A percentile compares a stretch with the other conserved stretches of the same genome.
Conservation (phyloP, 2,888 invertebrate genomes). For the Hyposoter didymator region DNA sequence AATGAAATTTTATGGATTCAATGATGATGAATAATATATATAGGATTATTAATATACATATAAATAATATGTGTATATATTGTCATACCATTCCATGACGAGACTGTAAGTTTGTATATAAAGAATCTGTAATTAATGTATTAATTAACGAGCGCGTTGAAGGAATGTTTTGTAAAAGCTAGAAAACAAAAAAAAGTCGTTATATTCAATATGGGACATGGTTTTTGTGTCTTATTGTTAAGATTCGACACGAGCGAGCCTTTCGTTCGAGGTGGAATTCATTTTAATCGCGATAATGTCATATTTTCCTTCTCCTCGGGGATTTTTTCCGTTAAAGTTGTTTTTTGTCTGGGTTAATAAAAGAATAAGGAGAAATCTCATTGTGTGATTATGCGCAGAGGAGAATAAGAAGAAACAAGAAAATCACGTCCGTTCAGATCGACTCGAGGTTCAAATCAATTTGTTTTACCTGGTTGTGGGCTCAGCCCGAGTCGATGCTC, state of each 20-base stretch:
- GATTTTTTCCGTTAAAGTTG: constrained; percentile 48
- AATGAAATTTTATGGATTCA: constrained; percentile 58
- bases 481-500: constrained; percentile 36
- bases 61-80: constrained; percentile 55
- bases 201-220: constrained; percentile 66
- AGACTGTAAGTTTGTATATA: constrained; percentile 81
- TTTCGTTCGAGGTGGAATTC: constrained; percentile 61
- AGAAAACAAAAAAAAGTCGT: constrained; percentile 31
- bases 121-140: constrained; percentile 70
- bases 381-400: not conserved
- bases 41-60: constrained; percentile 60
- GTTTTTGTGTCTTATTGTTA: constrained; percentile 68
- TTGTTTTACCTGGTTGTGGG: constrained; percentile 10
- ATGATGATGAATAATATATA: constrained; percentile 51
- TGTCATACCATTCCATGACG: constrained; percentile 80
- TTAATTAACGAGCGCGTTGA: constrained; percentile 64
- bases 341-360: constrained; percentile 11
- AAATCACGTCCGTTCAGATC: constrained; percentile 35
- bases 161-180: constrained; percentile 61
- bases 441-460: constrained; percentile 28
- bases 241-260: constrained; percentile 54
- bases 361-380: not conserved
- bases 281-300: constrained; percentile 50
- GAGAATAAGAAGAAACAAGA: constrained; percentile 12
- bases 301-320: constrained; percentile 44